Base-by-base conservation (phyloP, 2,888 invertebrate species). In the Halictus quadricinctus region DNA sequence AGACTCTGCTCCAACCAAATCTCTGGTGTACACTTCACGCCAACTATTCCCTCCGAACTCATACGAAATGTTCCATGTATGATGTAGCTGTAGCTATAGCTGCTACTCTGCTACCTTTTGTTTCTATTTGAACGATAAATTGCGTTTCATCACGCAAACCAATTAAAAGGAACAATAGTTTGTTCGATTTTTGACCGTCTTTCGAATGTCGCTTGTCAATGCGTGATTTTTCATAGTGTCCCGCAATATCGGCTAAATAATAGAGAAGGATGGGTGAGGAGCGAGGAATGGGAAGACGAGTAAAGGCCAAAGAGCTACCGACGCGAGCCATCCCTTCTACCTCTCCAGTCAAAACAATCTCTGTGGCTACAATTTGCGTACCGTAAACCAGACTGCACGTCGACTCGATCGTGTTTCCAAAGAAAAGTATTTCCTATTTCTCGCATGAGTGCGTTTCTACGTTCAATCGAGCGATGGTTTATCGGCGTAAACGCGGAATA, bases 11-110 rank as follows among this genome's bases (percentile, higher is more conserved):
- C 48, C 13, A 54, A 69, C 41, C 13, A 82, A 83, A 81, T 75
- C 50, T 29, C 41, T 36, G 29, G n/a, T 72, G 48, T 50, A 50
- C 29, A 10, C 88, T 88, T 88, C 90, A 88, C 43, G 70, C 43
- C 66, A 66, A 6, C 70, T 70, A 91, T 91, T 91, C 91, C 12
- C 88, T 88, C 81, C 86, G 80, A 85, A 50, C 77, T 87, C 83
- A 79, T 83, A 79, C 81, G 79, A 82, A 84, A 88, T 73, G 74
- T 86, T 29, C 72, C 15, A 18, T 43, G 29, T 4, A 36, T 12
- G 54, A 50, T 50, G 7, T 3, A 36, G 36, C 36, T 36, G 36
- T 36, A 36, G 29, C 29, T 29, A 29, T n/a, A 21, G 21, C 15
- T 13, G 36, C 6, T 66, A 12, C 12, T 46, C 13, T 46, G 46